A percentile compares a stretch with the other conserved stretches of the same genome.
Evolutionary conservation across 35 echinoderm and acorn worm species (phyloP).

Genomic region (Ptychodera flava): DNA sequence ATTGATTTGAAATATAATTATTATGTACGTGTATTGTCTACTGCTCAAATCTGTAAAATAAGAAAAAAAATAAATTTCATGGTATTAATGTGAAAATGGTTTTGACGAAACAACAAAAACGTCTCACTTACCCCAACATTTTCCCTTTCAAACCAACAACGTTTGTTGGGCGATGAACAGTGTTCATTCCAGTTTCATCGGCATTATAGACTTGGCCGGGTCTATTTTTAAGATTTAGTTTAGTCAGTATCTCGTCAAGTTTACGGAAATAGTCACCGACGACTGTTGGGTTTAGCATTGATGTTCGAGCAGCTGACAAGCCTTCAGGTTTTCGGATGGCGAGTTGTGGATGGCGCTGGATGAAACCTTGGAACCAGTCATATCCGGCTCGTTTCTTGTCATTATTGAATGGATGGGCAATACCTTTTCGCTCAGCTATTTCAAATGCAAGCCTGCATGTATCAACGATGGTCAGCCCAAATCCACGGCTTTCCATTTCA

Average conservation of each 20-base stretch:
- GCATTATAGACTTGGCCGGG: conserved; percentile 30
- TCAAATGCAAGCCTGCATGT: conserved; percentile 21
- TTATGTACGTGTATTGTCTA: no score
- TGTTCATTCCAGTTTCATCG: conserved; percentile 45
- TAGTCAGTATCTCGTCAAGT: no score
- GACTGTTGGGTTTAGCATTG: no score
- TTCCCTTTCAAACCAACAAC: conserved; percentile 21
- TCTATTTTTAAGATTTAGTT: conserved; percentile 16
- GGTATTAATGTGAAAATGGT: no score
- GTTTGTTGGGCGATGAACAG: conserved; percentile 27
- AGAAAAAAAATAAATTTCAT: no score
- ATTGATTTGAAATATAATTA: no score
- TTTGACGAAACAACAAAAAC: no score
- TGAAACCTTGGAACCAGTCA: conserved; percentile 23
- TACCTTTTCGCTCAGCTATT: conserved; percentile 24
- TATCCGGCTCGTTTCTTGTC: conserved; percentile 33
- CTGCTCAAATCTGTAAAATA: no score
- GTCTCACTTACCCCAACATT: no score
- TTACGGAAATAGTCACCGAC: no score
- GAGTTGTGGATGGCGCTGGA: conserved; percentile 10
- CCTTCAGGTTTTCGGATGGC: no score
- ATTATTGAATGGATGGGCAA: conserved; percentile 29
- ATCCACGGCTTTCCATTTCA: conserved; percentile 43
- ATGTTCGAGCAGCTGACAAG: no score
- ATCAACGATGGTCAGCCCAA: conserved; percentile 28